Percentiles rank a stretch among this genome's conserved stretches.
Conservation (phyloP, 1,140 invertebrate species). For the Eumeta japonica region DNA sequence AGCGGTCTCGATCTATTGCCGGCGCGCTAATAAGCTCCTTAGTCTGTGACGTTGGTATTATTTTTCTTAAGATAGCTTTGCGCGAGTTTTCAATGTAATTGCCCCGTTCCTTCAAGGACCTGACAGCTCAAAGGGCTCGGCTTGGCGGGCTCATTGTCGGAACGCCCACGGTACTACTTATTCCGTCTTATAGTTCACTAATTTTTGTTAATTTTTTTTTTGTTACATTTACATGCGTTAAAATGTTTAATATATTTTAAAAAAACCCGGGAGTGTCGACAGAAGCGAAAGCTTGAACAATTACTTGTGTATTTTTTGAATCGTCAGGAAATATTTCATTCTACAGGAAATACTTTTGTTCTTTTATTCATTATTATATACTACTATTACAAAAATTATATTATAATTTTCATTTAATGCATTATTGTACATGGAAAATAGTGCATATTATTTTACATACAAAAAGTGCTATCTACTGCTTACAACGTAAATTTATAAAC, state of each 20-base stretch:
- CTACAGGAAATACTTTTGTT: conserved; percentile 23
- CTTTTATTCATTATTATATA: too few relatives aligned
- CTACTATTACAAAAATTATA: too few relatives aligned
- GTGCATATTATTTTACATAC: too few relatives aligned
- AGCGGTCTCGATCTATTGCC: too few relatives aligned
- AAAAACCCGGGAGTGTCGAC: conserved; percentile 17
- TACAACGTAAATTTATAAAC: conserved; percentile 33
- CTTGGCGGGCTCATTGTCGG: conserved; percentile 49
- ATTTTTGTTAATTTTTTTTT: conserved; percentile 37
- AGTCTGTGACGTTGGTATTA: conserved; percentile 30
- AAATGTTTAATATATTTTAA: conserved; percentile 2
- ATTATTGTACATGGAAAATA: too few relatives aligned
- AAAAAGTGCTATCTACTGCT: conserved; percentile 10
- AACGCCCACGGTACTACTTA: conserved; percentile 45
- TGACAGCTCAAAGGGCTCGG: conserved; percentile 51
- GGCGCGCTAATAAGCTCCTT: conserved; percentile 49
- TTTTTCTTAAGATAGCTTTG: conserved; percentile 44
- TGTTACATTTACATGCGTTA: conserved; percentile 25
- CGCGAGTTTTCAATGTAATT: conserved; percentile 53
- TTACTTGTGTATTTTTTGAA: too few relatives aligned
- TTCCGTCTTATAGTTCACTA: too few relatives aligned
- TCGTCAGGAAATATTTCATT: too few relatives aligned
- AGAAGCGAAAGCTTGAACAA: too few relatives aligned
- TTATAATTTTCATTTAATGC: too few relatives aligned
- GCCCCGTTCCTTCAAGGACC: conserved; percentile 47